Evolutionary conservation across 2,888 invertebrate genomes (phyloP), one percentile per base, ranked within the genome.

Genomic region (Formica aserva): DNA sequence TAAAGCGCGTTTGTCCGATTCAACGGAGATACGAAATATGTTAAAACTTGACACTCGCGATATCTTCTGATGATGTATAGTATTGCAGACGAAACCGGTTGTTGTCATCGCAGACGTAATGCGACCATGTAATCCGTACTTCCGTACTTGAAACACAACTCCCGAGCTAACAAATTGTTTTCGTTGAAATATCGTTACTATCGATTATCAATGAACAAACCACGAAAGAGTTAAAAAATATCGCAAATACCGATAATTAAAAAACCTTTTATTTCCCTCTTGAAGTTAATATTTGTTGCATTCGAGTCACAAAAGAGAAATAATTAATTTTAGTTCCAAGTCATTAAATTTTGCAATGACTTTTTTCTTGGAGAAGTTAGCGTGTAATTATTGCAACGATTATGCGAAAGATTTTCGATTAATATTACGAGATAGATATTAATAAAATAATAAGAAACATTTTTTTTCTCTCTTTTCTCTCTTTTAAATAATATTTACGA

Each of bases 11-110:
- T 82, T 45, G 60, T 29, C 2, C 52, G 63, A 45, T 52, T 63
- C 75, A 63, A 83, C 72, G 84, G 74, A 76, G 63, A 83, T 65
- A 57, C 67, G 57, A 45, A 45, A 18, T 38, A 32, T 57, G 1
- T 83, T 76, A 84, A 74, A 85, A 82, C 84, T 89, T 77, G 69
- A 78, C 18, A 77, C n/a, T 38, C 18, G 15, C 45, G 18, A 78
- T 63, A 62, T 65, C 65, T 76, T 38, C 2, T 35, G 26, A 29
- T 26, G 22, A 63, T 62, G 26, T 35, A 52, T 69, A 45, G 32
- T 65, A 57, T 60, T 9, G 45, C 48, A 15, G 11, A 48, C 15
- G 63, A 77, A 87, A 87, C 83, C 85, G 81, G 69, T 83, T 65
- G 55, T 60, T 32, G 29, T 76, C 45, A 29, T 38, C 57, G 32